A percentile compares a stretch with the other conserved stretches of the same genome.
Conservation (phyloP, 2,888 invertebrate genomes). For the Tetrapedia diversipes region DNA sequence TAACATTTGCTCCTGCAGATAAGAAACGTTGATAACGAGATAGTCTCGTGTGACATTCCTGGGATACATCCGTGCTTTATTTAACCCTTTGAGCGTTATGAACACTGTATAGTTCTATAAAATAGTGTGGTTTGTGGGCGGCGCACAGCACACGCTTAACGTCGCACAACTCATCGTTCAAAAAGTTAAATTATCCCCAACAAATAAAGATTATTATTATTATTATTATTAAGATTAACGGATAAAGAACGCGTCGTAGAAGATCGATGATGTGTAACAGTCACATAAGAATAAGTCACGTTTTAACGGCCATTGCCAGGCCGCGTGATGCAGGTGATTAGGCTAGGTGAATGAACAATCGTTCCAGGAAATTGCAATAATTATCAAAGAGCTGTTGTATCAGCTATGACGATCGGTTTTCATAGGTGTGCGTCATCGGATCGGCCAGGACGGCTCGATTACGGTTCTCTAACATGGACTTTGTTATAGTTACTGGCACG, state of each 20-base stretch:
- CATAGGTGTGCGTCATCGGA: slow-evolving; percentile 39
- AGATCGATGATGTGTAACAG: background rate
- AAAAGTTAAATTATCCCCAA: too few relatives aligned
- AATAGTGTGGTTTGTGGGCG: too few relatives aligned
- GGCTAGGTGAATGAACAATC: slow-evolving; percentile 37
- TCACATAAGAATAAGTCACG: background rate
- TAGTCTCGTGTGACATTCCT: too few relatives aligned
- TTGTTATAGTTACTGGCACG: slow-evolving; percentile 36
- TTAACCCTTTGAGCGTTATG: too few relatives aligned
- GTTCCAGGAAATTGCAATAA: slow-evolving; percentile 38
- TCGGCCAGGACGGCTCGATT: slow-evolving; percentile 37
- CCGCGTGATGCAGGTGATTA: slow-evolving; percentile 14
- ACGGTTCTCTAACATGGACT: slow-evolving; percentile 9
- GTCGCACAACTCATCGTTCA: too few relatives aligned
- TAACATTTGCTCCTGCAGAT: slow-evolving; percentile 18
- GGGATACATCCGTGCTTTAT: too few relatives aligned
- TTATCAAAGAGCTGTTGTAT: slow-evolving; percentile 3
- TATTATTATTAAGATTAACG: background rate
- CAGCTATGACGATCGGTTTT: slow-evolving; percentile 39
- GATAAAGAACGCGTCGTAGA: background rate
- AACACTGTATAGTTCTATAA: too few relatives aligned
- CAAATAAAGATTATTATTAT: too few relatives aligned
- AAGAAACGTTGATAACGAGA: background rate
- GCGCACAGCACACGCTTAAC: background rate
- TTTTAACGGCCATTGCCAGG: background rate